Percentiles rank a stretch among this genome's conserved stretches.
Conservation (phyloP, 2,888 invertebrate species). For the Trichogramma evanescens region DNA sequence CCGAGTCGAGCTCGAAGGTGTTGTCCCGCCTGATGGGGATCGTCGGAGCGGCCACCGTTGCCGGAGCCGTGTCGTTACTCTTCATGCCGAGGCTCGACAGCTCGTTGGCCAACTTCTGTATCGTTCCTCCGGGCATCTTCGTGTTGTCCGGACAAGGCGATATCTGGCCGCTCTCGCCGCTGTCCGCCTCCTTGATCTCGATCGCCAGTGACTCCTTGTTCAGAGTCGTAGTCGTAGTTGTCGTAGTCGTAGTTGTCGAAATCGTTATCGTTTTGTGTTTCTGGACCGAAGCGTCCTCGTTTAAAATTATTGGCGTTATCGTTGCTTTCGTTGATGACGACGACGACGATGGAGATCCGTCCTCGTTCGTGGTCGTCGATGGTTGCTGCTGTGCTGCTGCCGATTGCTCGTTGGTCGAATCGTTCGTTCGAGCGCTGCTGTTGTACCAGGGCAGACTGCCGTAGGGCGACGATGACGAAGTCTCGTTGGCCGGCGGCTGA, state of each 20-base stretch:
- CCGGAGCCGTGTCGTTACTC: constrained; percentile 10
- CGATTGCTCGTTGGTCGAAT: background rate
- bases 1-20: constrained; percentile 48
- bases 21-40: constrained; percentile 42
- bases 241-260: constrained; percentile 26
- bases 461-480: background rate
- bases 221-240: constrained; percentile 13
- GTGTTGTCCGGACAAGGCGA: constrained; percentile 42
- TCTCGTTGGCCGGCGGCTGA: background rate
- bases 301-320: too few relatives aligned
- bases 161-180: constrained; percentile 43
- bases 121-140: constrained; percentile 19
- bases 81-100: constrained; percentile 17
- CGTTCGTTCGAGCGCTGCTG: constrained; percentile 6
- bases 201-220: constrained; percentile 42
- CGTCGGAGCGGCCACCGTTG: constrained; percentile 21
- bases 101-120: constrained; percentile 15
- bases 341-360: background rate
- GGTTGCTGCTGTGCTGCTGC: constrained; percentile 6
- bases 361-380: background rate
- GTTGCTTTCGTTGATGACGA: background rate
- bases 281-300: background rate
- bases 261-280: background rate
- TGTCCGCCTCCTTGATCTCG: constrained; percentile 45
- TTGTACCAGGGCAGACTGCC: background rate